A percentile compares a stretch with the other conserved stretches of the same genome.
These are phyloP conservation scores for Elephas maximus DNA, from an alignment of 2,113 vertebrate genomes.

Conservation along the genomic window DNA sequence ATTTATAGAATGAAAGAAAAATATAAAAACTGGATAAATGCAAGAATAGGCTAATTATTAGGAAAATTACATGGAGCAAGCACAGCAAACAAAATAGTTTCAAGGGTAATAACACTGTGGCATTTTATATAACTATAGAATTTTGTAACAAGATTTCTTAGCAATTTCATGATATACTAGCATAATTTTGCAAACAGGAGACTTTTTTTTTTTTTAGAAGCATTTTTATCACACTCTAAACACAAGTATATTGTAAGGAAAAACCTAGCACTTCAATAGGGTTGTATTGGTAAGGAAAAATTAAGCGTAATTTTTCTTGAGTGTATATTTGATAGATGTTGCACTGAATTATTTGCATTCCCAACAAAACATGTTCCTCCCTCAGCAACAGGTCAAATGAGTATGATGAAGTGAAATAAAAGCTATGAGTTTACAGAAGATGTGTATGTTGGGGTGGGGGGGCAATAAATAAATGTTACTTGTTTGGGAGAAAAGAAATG, in stretches of 20 bases:
- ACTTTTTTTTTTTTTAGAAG: slow-evolving; percentile 31
- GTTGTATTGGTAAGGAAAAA: slow-evolving; percentile 4
- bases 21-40: slow-evolving; percentile 54
- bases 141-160: slow-evolving; percentile 57
- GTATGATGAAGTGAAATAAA: slow-evolving; percentile 62
- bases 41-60: slow-evolving; percentile 73
- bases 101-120: slow-evolving; percentile 57
- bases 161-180: not conserved
- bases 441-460: not conserved
- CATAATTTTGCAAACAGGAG: slow-evolving; percentile 63
- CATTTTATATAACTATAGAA: slow-evolving; percentile 62
- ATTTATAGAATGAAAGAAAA: slow-evolving; percentile 64
- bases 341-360: not conserved
- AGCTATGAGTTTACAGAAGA: not conserved
- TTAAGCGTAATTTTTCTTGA: slow-evolving; percentile 29
- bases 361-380: slow-evolving; percentile 50
- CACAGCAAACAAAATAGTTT: slow-evolving; percentile 73
- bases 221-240: slow-evolving; percentile 59
- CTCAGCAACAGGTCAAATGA: slow-evolving; percentile 63
- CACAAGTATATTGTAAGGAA: not conserved
- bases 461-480: slow-evolving; percentile 54
- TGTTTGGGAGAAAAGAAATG: slow-evolving; percentile 71
- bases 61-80: slow-evolving; percentile 65
- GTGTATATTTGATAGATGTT: not conserved
- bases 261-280: not conserved